phyloP scores from a whole-genome alignment of 2,113 vertebrate species.

The Natator depressus region DNA sequence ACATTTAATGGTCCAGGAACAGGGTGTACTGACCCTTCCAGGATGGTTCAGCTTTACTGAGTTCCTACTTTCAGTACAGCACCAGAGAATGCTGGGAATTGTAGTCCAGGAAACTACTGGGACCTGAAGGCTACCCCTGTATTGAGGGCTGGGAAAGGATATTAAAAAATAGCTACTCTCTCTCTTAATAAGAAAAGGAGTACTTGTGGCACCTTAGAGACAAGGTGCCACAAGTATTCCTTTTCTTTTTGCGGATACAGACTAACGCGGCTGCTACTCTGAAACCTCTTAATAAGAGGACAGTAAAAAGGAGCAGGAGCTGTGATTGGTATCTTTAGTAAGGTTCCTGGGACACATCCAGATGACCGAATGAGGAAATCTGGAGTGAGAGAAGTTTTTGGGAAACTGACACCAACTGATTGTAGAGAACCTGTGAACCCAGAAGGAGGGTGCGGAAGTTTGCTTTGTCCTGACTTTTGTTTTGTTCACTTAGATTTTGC shows the following conservation, averaged over 20 bases:
- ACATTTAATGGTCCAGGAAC: constrained; percentile 55
- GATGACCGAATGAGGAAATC: background rate
- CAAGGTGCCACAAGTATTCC: too few species aligned
- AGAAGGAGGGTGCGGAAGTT: background rate
- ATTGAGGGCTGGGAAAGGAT: background rate
- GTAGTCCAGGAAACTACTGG: background rate
- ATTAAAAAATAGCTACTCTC: background rate
- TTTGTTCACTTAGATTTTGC: background rate
- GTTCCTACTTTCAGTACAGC: constrained; percentile 35
- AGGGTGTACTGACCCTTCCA: background rate
- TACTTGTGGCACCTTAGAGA: too few species aligned
- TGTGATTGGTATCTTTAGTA: background rate
- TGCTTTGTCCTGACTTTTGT: background rate
- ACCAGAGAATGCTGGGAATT: background rate
- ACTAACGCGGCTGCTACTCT: too few species aligned
- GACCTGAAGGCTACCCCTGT: background rate
- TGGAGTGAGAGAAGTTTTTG: background rate
- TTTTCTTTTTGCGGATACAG: too few species aligned
- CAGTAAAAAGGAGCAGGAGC: too few species aligned
- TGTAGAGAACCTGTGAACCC: background rate
- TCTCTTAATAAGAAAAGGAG: background rate
- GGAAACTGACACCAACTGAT: background rate
- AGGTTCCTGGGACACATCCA: background rate
- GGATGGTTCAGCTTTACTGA: background rate
- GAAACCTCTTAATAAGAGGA: background rate